Evolutionary conservation across 2,797 vertebrate genomes (phyloP), one percentile per base, ranked within the genome.

Genomic region (Meda fulgida): DNA sequence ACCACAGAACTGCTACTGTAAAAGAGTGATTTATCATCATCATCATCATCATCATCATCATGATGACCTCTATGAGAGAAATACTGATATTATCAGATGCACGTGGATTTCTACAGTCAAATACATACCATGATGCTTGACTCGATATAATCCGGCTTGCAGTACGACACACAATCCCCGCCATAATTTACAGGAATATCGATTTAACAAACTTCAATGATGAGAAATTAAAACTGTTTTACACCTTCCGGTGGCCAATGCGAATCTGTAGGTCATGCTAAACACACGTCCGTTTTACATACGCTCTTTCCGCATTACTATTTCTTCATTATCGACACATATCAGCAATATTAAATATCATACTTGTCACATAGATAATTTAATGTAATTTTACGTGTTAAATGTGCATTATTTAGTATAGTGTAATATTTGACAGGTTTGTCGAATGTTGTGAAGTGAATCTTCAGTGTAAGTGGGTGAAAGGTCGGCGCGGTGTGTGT

Each of bases 1-100:
- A 90, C 86, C 67, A 94, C 82, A 46, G 91, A 87, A 34, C 96
- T 98, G 84, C 7, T 81, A 11, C 34, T 65, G 48, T 10, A 72
- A 78, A n/a, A 85, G 19, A 78, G 14, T 8, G 13, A 31, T n/a
- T 23, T 9, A 3, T 31, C 9, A 80, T 34, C 26, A 43, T 36
- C 3, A 69, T 79, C 5, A 55, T 36, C 3, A 53, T 79, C 5
- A 53, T 36, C 10, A 48, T 43, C 7, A n/a, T 80, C 21, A 43
- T 79, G 3, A 48, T 80, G 46, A 88, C 77, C 51, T 83, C 53
- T 69, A 36, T 2, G 13, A 36, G 21, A 63, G 19, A 46, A 23
- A 48, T 10, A 60, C 14, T 13, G 9, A 73, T 36, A 55, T 40
- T 69, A 69, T 46, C 51, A 46, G 21, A 29, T n/a, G 48, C 29